phyloP scores from a whole-genome alignment of 2,888 invertebrate species.

The Bombylius discolor region DNA sequence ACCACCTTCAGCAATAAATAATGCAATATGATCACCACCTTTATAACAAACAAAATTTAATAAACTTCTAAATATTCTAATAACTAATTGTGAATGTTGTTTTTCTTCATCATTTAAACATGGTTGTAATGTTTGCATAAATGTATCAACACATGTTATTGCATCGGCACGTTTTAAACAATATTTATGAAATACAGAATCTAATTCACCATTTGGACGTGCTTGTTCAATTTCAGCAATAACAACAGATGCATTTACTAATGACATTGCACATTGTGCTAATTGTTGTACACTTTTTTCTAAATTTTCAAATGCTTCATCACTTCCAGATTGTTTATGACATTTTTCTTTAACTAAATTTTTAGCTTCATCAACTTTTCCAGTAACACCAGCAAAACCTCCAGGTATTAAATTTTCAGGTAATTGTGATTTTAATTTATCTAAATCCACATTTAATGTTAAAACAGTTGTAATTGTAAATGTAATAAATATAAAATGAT shows the following conservation, averaged over 20 bases:
- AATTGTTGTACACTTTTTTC: conserved; percentile 30
- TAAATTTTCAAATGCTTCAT: conserved; percentile 38
- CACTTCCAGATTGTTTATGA: conserved; percentile 46
- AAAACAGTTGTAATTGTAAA: no score
- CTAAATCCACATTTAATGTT: conserved; percentile 1
- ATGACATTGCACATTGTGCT: conserved; percentile 41
- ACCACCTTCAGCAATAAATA: conserved; percentile 72
- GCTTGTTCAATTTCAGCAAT: conserved; percentile 54
- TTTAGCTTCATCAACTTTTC: conserved; percentile 37
- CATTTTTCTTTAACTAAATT: conserved; percentile 51
- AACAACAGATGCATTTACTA: conserved; percentile 47
- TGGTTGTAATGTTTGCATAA: conserved; percentile 43
- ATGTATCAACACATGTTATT: conserved; percentile 43
- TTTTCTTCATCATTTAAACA: conserved; percentile 53
- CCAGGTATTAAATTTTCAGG: conserved; percentile 8
- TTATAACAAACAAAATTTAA: conserved; percentile 63
- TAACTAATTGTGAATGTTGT: conserved; percentile 45
- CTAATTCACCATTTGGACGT: conserved; percentile 54
- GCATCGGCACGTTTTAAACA: conserved; percentile 44
- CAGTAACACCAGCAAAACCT: conserved; percentile 8
- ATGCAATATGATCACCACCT: conserved; percentile 68
- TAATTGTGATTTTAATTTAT: conserved; percentile 7
- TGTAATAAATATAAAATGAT: neutral
- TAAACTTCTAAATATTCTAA: conserved; percentile 56
- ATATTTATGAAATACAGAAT: conserved; percentile 60